Evolutionary conservation across 1,140 invertebrate species (phyloP), one percentile per base, ranked within the genome.

Genomic region (Fopius arisanus): DNA sequence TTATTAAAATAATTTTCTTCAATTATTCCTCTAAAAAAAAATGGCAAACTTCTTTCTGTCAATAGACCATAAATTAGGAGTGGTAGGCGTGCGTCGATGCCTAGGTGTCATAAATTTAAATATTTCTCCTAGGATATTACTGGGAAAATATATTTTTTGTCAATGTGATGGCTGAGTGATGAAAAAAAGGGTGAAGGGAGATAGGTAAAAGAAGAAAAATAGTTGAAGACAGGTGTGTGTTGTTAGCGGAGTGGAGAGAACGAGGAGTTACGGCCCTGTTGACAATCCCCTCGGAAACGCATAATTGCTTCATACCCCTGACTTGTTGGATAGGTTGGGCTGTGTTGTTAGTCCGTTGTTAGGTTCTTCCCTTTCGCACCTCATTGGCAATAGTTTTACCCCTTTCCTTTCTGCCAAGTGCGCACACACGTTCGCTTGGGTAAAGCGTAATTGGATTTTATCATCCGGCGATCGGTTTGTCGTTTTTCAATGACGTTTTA

Each of bases 401-500:
- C 23, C 7, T 12, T 21, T 5, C 10, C 54, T 3, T 7, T 21
- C 54, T 65, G 12, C 29, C 68, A 63, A 29, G 54, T 12, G 54
- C 40, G 29, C 67, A 65, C 33, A 29, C 37, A 37, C 70, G 59
- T 69, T 65, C 63, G 59, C 63, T 70, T 41, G 73, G 62, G 59
- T 54, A 75, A 65, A 69, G 72, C 70, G 75, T 80, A 80, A 80
- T 80, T 80, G 79, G 77, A 78, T 75, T 80, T 80, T 80, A 80
- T 80, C 77, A 77, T 76, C 72, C 70, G 70, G 6, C 23, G 37
- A 65, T 65, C 62, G 62, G 28, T 19, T 33, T 28, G 14, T 65
- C n/a, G 2, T 65, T 65, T 65, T 65, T 31, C 43, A 48, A 48
- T 48, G 43, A 48, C 43, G 43, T 48, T 48, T 19, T 48, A 48